Conservation (phyloP, 2,113 vertebrate genomes). For the Ophthalmolycus amberensis region DNA sequence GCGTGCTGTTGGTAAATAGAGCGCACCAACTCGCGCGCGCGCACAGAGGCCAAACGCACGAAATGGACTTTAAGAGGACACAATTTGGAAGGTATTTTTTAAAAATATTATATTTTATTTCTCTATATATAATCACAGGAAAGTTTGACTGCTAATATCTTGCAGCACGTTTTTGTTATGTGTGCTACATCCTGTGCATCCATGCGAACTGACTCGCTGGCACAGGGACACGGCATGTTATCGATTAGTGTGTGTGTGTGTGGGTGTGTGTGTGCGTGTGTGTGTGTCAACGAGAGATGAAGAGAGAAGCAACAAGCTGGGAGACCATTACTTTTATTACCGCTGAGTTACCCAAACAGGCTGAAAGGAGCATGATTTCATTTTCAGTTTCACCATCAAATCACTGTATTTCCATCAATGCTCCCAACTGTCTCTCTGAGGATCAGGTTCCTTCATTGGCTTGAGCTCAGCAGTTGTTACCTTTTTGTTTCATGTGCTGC, state of each 20-base stretch:
- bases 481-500: not conserved
- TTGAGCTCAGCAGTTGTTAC: not conserved
- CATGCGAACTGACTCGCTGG: conserved; percentile 59
- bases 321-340: not conserved
- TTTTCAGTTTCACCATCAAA: not conserved
- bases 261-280: conserved; percentile 10
- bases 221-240: conserved; percentile 54
- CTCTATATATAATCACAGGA: not conserved
- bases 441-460: not conserved
- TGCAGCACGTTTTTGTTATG: not conserved
- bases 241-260: conserved; percentile 47
- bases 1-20: conserved; percentile 35
- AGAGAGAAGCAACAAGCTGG: not conserved
- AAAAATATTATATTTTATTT: not conserved
- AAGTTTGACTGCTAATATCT: not conserved
- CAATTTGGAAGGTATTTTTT: conserved; percentile 88
- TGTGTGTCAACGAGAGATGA: not conserved
- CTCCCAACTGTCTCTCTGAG: not conserved
- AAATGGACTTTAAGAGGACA: conserved; percentile 92
- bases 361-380: not conserved
- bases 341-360: not conserved
- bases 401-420: not conserved
- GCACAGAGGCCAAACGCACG: conserved; percentile 12
- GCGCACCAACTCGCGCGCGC: conserved; percentile 36
- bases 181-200: conserved; percentile 39